These are phyloP conservation scores for Chrysogorgia sp. DNA, from an alignment of 92 coral and sea anemone species.

Conservation along the genomic window DNA sequence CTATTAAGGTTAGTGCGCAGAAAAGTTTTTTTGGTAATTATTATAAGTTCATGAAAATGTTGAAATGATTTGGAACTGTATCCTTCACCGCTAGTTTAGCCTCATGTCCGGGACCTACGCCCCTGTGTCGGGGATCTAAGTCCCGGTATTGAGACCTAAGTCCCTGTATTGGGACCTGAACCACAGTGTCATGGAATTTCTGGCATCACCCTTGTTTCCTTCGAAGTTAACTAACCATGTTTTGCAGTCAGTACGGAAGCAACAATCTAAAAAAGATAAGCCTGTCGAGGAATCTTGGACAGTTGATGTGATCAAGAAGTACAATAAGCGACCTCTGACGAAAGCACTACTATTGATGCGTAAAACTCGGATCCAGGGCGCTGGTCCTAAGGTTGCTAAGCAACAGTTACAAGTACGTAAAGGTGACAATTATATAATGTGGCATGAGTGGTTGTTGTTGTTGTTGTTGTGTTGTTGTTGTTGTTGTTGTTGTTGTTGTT, in stretches of 20 bases:
- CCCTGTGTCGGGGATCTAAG: too few relatives aligned
- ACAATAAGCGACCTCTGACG: constrained; percentile 75
- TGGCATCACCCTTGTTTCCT: background rate
- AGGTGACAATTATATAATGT: too few relatives aligned
- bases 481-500: background rate
- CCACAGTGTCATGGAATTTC: too few relatives aligned
- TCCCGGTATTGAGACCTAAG: too few relatives aligned
- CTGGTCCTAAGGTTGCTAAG: constrained; percentile 55
- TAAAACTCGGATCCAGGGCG: constrained; percentile 65
- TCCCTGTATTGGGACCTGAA: too few relatives aligned
- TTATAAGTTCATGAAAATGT: background rate
- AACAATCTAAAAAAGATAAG: background rate
- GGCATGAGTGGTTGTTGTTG: too few relatives aligned
- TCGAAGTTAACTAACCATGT: too few relatives aligned
- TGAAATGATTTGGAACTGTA: too few relatives aligned
- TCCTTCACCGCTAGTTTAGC: too few relatives aligned
- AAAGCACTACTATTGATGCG: constrained; percentile 91
- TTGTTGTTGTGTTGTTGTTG: too few relatives aligned
- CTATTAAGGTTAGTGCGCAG: background rate
- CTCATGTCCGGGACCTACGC: too few relatives aligned
- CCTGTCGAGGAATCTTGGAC: constrained; percentile 17
- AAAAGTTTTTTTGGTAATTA: background rate
- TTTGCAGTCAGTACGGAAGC: background rate
- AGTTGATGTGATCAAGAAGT: constrained; percentile 53
- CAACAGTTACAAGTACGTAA: constrained; percentile 78